These are phyloP conservation scores for Aricia agestis DNA, from an alignment of 1,140 invertebrate species.

Conservation along the genomic window DNA sequence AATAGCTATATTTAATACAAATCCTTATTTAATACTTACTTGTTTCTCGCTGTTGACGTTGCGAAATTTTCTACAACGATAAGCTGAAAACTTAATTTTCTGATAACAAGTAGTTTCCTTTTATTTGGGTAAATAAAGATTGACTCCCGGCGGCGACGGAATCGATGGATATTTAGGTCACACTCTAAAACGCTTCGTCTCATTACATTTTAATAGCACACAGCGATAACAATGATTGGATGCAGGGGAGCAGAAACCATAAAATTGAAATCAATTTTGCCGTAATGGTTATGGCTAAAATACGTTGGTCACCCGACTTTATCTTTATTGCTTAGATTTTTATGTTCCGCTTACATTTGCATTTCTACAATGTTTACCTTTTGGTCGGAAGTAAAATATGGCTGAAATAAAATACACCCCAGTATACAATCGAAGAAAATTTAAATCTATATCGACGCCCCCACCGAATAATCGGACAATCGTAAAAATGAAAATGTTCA, in stretches of 20 bases:
- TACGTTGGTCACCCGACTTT: conserved; percentile 55
- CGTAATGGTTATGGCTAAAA: conserved; percentile 71
- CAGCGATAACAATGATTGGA: conserved; percentile 73
- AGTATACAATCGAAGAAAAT: too few species aligned
- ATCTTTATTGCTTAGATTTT: conserved; percentile 49
- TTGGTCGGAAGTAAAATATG: background rate
- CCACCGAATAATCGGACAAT: too few species aligned
- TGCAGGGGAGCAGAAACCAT: conserved; percentile 71
- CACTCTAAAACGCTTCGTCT: conserved; percentile 52
- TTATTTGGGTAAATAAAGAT: conserved; percentile 25
- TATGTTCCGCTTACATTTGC: conserved; percentile 33
- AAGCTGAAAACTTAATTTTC: background rate
- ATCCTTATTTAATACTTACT: too few species aligned
- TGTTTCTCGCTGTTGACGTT: too few species aligned
- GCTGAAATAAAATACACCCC: background rate
- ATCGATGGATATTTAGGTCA: conserved; percentile 44
- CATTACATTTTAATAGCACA: conserved; percentile 70
- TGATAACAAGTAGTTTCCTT: conserved; percentile 18
- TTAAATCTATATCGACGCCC: too few species aligned
- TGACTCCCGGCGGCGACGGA: conserved; percentile 20
- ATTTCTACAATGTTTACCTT: conserved; percentile 11
- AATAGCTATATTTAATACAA: too few species aligned
- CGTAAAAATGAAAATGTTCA: too few species aligned
- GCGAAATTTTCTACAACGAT: background rate
- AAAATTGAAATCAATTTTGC: conserved; percentile 74